Evolutionary conservation across 2,888 invertebrate genomes (phyloP), one percentile per base, ranked within the genome.

Genomic region (Heteromyza rotundicornis): DNA sequence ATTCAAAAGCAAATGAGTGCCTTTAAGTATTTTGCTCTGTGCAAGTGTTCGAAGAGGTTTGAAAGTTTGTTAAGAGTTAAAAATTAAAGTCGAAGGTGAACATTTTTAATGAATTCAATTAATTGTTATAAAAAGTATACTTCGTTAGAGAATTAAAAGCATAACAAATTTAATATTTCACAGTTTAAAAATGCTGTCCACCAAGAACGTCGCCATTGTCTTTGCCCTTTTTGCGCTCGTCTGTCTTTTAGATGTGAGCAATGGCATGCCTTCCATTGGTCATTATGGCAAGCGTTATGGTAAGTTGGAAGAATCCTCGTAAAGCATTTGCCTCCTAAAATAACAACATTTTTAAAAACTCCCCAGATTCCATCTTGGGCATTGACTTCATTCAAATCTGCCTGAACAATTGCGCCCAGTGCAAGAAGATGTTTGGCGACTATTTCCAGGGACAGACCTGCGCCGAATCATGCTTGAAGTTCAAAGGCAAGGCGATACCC

Each of bases 371-470:
- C 23, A 72, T 79, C 70, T 70, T 73, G 61, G 85, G 86, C 67
- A 86, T 86, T 78, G 87, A 88, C 67, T 79, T 75, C 44, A 81
- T 88, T 72, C 91, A 90, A 68, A 86, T 90, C 57, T 93, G 93
- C 83, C 89, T 93, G 63, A 88, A 92, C 71, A 95, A 95, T 83
- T 95, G 95, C 79, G 94, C 92, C 0, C 94, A 93, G 76, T 95
- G 94, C 83, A 93, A 92, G 84, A 92, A 92, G 82, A 93, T 94
- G 90, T 90, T 92, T 68, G 94, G 93, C 0, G 88, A 88, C 0
- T 94, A 92, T 85, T 95, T 95, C 83, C 91, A 94, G 75, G 94
- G 94, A 0, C 90, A 92, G 54, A 87, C 91, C 0, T 95, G 95
- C 80, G 94, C 93, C 0, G 92, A 94, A 73, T 89, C 91, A 68